A percentile compares a stretch with the other conserved stretches of the same genome.
Conservation (phyloP, 2,888 invertebrate species). For the Volucella inanis region DNA sequence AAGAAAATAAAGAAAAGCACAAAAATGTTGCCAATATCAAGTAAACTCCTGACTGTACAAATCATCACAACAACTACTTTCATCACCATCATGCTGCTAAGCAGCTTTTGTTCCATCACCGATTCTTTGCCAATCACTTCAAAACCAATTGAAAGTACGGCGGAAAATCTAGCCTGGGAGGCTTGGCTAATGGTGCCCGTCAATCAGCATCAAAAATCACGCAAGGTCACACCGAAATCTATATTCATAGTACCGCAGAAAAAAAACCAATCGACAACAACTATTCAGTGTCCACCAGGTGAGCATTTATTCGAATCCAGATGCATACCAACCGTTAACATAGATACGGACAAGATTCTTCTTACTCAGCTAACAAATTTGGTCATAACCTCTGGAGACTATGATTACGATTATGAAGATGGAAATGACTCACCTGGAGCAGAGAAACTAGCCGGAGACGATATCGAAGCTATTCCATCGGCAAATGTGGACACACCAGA, state of each 20-base stretch:
- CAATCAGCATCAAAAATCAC: constrained; percentile 80
- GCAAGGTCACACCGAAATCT: constrained; percentile 83
- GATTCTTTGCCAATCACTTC: constrained; percentile 82
- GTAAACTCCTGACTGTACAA: constrained; percentile 55
- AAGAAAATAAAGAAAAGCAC: not conserved
- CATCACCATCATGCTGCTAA: constrained; percentile 49
- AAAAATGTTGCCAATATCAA: constrained; percentile 63
- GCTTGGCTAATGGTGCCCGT: constrained; percentile 81
- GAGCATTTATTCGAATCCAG: constrained; percentile 79
- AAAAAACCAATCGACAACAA: constrained; percentile 38
- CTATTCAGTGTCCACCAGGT: constrained; percentile 77
- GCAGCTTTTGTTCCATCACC: constrained; percentile 34
- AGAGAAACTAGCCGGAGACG: constrained; percentile 51
- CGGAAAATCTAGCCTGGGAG: constrained; percentile 82
- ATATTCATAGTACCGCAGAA: constrained; percentile 81
- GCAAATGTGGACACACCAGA: constrained; percentile 74
- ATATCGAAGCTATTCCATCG: constrained; percentile 27
- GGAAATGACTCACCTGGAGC: constrained; percentile 54
- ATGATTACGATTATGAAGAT: constrained; percentile 79
- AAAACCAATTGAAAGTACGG: constrained; percentile 82
- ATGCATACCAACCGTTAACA: constrained; percentile 81
- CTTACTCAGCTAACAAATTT: constrained; percentile 77
- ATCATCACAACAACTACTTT: constrained; percentile 54
- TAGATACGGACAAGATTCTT: constrained; percentile 77
- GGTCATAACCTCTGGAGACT: constrained; percentile 77